Conservation (phyloP, 2,888 invertebrate genomes). For the Orthosia cruda region DNA sequence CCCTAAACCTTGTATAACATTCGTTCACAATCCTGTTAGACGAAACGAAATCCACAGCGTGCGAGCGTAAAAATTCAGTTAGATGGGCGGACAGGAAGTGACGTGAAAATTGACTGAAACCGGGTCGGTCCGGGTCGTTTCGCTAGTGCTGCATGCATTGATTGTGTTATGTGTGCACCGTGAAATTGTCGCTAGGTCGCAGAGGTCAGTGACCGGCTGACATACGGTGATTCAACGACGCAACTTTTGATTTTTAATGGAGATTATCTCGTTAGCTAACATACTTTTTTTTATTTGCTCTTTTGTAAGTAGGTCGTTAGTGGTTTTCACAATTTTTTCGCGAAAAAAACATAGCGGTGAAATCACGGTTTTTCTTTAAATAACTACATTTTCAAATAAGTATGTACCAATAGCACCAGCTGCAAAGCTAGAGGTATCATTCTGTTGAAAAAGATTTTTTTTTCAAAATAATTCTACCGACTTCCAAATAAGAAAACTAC, state of each 20-base stretch:
- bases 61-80: conserved; percentile 48
- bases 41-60: not conserved
- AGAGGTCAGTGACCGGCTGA: conserved; percentile 58
- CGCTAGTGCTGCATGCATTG: conserved; percentile 58
- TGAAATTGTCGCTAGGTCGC: conserved; percentile 67
- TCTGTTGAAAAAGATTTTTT: too few relatives aligned
- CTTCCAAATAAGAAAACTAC: too few relatives aligned
- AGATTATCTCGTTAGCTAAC: not conserved
- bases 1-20: not conserved
- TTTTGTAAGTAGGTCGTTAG: too few relatives aligned
- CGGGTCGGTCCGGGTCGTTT: conserved; percentile 56
- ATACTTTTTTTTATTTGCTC: not conserved
- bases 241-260: conserved; percentile 38
- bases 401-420: too few relatives aligned
- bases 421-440: too few relatives aligned
- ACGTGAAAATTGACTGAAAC: conserved; percentile 56
- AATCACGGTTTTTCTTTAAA: too few relatives aligned
- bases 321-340: not conserved
- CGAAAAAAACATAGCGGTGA: not conserved
- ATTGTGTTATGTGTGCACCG: conserved; percentile 70
- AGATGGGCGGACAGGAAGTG: conserved; percentile 45
- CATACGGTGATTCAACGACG: conserved; percentile 44
- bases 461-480: too few relatives aligned
- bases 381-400: too few relatives aligned
- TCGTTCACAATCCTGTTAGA: not conserved